Conservation (phyloP, 2,113 vertebrate genomes). For the Callipepla squamata region DNA sequence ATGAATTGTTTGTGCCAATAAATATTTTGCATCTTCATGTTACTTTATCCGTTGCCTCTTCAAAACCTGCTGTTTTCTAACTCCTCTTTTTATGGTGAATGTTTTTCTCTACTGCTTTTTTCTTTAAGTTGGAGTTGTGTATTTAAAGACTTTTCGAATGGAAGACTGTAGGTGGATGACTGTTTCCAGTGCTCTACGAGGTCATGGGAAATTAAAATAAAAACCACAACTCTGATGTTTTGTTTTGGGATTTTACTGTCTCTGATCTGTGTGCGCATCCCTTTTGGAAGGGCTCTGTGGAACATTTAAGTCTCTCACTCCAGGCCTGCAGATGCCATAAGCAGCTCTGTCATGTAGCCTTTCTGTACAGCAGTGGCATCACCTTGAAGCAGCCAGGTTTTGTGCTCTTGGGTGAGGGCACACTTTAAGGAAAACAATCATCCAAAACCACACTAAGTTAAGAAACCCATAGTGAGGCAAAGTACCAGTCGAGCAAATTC, state of each 20-base stretch:
- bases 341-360: neutral
- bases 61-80: neutral
- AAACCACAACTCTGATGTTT: neutral
- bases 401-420: neutral
- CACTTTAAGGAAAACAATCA: neutral
- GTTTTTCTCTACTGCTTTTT: neutral
- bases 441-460: neutral
- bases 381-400: neutral
- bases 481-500: neutral
- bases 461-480: neutral
- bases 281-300: neutral
- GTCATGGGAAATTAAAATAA: slow-evolving; percentile 53
- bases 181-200: slow-evolving; percentile 1
- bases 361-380: neutral
- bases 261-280: neutral
- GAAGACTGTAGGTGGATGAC: slow-evolving; percentile 13
- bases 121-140: neutral
- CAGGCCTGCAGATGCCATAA: neutral
- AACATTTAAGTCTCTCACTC: neutral
- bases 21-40: neutral
- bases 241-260: slow-evolving; percentile 10
- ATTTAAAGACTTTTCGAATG: neutral
- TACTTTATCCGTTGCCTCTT: neutral
- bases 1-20: neutral
- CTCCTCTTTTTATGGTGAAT: neutral